phyloP scores from a whole-genome alignment of 1,140 invertebrate species.

The Megathymus violae region DNA sequence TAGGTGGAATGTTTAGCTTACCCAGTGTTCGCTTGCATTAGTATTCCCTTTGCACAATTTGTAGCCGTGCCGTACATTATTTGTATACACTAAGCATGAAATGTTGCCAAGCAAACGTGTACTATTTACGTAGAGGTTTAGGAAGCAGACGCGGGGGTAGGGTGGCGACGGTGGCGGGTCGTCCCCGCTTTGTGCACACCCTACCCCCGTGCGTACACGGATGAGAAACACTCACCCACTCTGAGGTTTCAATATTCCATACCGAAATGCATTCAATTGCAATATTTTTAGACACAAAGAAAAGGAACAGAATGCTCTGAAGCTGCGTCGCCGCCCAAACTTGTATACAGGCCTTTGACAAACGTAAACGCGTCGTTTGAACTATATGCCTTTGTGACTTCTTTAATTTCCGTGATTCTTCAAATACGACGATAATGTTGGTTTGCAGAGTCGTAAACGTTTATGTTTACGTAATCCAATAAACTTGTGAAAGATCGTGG shows the following conservation, averaged over 20 bases:
- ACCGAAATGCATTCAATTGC: slow-evolving; percentile 79
- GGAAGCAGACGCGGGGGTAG: slow-evolving; percentile 67
- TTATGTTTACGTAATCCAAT: too few species aligned
- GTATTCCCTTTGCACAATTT: slow-evolving; percentile 80
- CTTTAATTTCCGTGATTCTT: slow-evolving; percentile 46
- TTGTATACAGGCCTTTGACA: slow-evolving; percentile 43
- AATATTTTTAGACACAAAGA: slow-evolving; percentile 76
- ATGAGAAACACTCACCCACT: slow-evolving; percentile 75
- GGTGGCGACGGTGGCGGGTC: slow-evolving; percentile 50
- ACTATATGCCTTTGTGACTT: slow-evolving; percentile 50
- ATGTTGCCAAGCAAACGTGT: slow-evolving; percentile 82
- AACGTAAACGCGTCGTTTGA: slow-evolving; percentile 57
- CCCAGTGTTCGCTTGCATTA: slow-evolving; percentile 68
- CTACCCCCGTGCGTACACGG: slow-evolving; percentile 66
- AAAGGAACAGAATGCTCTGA: slow-evolving; percentile 46
- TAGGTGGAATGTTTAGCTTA: slow-evolving; percentile 67
- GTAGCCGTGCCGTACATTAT: slow-evolving; percentile 76
- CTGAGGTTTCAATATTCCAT: slow-evolving; percentile 80
- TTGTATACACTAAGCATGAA: slow-evolving; percentile 83
- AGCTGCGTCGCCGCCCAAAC: slow-evolving; percentile 42
- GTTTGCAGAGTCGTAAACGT: background rate
- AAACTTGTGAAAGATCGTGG: background rate
- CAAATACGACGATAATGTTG: background rate
- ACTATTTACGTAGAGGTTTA: slow-evolving; percentile 81
- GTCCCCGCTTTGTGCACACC: slow-evolving; percentile 48